phyloP scores from a whole-genome alignment of 2,888 invertebrate species.

The Dasysyrphus tricinctus region DNA sequence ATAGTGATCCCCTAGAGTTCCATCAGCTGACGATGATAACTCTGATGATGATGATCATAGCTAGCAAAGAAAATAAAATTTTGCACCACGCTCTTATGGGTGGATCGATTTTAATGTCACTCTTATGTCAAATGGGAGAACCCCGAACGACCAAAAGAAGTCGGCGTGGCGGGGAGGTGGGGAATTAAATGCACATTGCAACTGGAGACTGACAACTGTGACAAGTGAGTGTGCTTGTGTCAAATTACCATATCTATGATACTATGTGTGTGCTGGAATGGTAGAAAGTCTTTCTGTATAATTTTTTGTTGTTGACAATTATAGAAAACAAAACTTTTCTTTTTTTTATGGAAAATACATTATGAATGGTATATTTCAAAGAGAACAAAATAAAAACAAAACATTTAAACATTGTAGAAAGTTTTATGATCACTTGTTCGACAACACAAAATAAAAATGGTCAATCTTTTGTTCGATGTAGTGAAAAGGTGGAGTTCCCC shows the following conservation, averaged over 20 bases:
- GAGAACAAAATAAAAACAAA: constrained; percentile 32
- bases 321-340: constrained; percentile 62
- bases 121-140: constrained; percentile 44
- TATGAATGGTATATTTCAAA: constrained; percentile 1
- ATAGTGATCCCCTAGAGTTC: constrained; percentile 40
- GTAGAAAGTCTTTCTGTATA: constrained; percentile 55
- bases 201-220: constrained; percentile 46
- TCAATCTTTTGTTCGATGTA: constrained; percentile 16
- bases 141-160: no score
- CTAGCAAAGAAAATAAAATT: constrained; percentile 39
- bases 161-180: not conserved
- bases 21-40: constrained; percentile 8
- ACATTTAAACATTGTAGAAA: constrained; percentile 52
- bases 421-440: constrained; percentile 33
- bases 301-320: constrained; percentile 46
- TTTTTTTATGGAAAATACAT: constrained; percentile 24
- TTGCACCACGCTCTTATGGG: constrained; percentile 49
- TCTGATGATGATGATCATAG: constrained; percentile 10
- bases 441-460: constrained; percentile 19
- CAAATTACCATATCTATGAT: constrained; percentile 60
- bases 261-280: constrained; percentile 17
- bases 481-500: constrained; percentile 52
- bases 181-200: constrained; percentile 49
- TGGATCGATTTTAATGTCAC: constrained; percentile 69
- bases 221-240: constrained; percentile 69